Conservation (phyloP, 2,113 vertebrate species). For the Lophura nycthemera region DNA sequence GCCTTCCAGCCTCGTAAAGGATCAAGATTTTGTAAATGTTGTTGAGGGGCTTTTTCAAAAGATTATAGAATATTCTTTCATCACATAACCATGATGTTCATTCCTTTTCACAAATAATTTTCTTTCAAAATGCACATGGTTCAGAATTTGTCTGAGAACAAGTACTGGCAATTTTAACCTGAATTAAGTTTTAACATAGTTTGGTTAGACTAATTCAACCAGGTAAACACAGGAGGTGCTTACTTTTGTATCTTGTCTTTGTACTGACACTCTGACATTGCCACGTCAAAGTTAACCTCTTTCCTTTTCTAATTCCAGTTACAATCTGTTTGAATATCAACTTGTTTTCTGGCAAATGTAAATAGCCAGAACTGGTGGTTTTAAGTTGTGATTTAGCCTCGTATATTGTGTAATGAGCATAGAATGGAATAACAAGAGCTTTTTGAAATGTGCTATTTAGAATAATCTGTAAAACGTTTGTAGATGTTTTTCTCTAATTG, state of each 20-base stretch:
- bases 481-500: constrained; percentile 48
- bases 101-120: background rate
- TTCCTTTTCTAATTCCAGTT: background rate
- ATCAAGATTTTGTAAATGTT: background rate
- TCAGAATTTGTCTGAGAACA: background rate
- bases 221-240: background rate
- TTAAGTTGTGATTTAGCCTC: background rate
- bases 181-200: background rate
- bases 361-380: constrained; percentile 12
- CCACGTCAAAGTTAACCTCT: background rate
- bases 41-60: background rate
- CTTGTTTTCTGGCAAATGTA: background rate
- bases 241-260: background rate
- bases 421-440: constrained; percentile 23
- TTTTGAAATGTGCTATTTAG: constrained; percentile 55
- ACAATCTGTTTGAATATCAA: background rate
- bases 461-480: constrained; percentile 56
- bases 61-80: background rate
- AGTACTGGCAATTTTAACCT: background rate
- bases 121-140: background rate
- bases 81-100: background rate
- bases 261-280: background rate
- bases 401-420: background rate
- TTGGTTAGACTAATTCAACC: background rate
- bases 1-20: background rate